These are phyloP conservation scores for Callospermophilus lateralis DNA, from an alignment of 2,113 vertebrate genomes.

Conservation along the genomic window DNA sequence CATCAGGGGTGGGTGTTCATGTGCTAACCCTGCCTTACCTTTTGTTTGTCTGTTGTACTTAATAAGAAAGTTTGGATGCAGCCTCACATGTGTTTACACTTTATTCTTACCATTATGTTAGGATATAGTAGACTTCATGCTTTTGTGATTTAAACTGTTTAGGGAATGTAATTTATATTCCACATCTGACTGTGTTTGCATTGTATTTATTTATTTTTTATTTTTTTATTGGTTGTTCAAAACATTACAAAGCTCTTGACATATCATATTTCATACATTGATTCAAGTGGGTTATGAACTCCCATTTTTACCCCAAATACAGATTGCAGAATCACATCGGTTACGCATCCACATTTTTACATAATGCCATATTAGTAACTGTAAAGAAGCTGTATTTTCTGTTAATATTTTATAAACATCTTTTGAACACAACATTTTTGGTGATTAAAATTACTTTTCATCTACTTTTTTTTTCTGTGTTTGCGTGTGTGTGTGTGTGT, in stretches of 20 bases:
- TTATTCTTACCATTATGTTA: constrained; percentile 16
- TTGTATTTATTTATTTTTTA: too few relatives aligned
- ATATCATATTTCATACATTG: too few relatives aligned
- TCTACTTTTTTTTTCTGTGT: not conserved
- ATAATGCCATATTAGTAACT: too few relatives aligned
- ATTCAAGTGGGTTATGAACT: too few relatives aligned
- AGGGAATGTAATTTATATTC: not conserved
- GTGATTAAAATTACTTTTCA: constrained; percentile 21
- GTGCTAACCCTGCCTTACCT: not conserved
- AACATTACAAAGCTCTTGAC: too few relatives aligned
- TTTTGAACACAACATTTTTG: not conserved
- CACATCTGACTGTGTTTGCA: not conserved
- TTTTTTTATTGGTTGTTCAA: too few relatives aligned
- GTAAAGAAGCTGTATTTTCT: not conserved
- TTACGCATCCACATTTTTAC: too few relatives aligned
- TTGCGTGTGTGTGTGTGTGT: not conserved
- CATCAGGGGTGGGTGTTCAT: not conserved
- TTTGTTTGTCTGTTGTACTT: not conserved
- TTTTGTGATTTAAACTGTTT: not conserved
- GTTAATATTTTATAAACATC: constrained; percentile 2
- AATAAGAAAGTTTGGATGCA: not conserved
- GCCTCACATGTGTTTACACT: not conserved
- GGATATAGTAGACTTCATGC: not conserved
- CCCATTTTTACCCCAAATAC: too few relatives aligned
- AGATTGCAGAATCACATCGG: too few relatives aligned